Conservation (phyloP, 2,797 vertebrate species). For the Lacerta viridis region DNA sequence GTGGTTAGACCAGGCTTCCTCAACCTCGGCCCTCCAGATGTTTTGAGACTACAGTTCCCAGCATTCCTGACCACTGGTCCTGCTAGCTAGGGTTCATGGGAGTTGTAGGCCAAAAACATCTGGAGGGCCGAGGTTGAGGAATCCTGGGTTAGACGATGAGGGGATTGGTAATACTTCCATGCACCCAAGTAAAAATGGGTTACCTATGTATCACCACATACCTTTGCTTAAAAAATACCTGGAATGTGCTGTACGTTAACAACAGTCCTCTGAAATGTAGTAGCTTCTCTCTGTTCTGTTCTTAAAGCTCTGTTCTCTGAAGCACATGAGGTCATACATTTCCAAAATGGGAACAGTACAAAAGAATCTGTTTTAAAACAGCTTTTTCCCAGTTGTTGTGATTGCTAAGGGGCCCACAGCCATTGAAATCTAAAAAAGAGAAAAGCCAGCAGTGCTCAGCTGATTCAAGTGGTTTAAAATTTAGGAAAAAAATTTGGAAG, state of each 20-base stretch:
- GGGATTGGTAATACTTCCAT: neutral
- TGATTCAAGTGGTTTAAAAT: constrained; percentile 8
- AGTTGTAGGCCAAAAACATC: too few relatives aligned
- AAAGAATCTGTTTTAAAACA: too few relatives aligned
- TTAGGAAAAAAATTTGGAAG: constrained; percentile 45
- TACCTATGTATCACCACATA: neutral
- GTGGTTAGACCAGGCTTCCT: neutral
- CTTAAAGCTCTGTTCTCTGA: neutral
- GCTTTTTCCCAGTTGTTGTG: too few relatives aligned
- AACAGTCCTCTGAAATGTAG: neutral
- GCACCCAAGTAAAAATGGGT: neutral
- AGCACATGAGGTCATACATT: neutral
- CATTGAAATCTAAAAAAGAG: neutral
- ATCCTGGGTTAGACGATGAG: neutral
- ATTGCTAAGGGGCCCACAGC: neutral
- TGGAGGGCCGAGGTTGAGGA: too few relatives aligned
- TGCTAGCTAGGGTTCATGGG: too few relatives aligned
- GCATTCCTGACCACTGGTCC: too few relatives aligned
- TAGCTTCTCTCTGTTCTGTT: neutral
- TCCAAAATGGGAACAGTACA: neutral
- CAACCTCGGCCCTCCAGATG: too few relatives aligned
- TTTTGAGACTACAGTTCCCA: too few relatives aligned
- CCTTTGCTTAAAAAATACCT: neutral
- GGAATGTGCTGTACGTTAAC: neutral
- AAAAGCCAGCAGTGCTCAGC: neutral